Evolutionary conservation across 2,797 vertebrate genomes (phyloP).

Genomic region (Xerus rutilus): DNA sequence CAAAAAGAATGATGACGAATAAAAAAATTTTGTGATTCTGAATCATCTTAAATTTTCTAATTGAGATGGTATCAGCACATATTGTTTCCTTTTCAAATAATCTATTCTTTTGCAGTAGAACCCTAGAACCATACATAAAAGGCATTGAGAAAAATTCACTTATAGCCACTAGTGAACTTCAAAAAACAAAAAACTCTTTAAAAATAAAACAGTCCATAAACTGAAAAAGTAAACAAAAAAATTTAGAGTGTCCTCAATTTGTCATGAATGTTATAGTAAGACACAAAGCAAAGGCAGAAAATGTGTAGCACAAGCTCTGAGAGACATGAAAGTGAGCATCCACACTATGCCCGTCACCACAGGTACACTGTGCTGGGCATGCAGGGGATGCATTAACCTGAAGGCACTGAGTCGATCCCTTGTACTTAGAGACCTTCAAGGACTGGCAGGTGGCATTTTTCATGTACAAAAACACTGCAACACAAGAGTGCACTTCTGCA

Average conservation of each 20-base stretch:
- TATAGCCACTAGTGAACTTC: background rate
- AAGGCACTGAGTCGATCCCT: slow-evolving; percentile 50
- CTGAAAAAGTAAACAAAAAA: background rate
- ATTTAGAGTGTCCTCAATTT: background rate
- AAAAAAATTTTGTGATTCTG: background rate
- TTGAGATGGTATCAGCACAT: background rate
- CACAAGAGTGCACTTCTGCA: slow-evolving; percentile 60
- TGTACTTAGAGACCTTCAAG: slow-evolving; percentile 65
- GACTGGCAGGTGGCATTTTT: slow-evolving; percentile 74
- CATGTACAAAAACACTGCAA: slow-evolving; percentile 68
- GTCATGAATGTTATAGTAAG: background rate
- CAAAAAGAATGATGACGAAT: slow-evolving; percentile 35
- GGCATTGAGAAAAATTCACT: background rate
- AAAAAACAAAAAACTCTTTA: slow-evolving; percentile 17
- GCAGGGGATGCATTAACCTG: slow-evolving; percentile 41
- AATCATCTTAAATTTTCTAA: slow-evolving; percentile 25
- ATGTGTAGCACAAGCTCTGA: background rate
- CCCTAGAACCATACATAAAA: background rate
- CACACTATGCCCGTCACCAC: background rate
- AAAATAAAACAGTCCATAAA: slow-evolving; percentile 1
- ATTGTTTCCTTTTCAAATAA: slow-evolving; percentile 24
- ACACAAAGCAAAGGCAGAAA: background rate
- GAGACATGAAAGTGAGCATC: background rate
- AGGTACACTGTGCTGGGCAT: background rate
- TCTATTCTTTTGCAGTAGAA: background rate